Base-by-base conservation (phyloP, 2,113 vertebrate genomes). In the Furnarius figulus region DNA sequence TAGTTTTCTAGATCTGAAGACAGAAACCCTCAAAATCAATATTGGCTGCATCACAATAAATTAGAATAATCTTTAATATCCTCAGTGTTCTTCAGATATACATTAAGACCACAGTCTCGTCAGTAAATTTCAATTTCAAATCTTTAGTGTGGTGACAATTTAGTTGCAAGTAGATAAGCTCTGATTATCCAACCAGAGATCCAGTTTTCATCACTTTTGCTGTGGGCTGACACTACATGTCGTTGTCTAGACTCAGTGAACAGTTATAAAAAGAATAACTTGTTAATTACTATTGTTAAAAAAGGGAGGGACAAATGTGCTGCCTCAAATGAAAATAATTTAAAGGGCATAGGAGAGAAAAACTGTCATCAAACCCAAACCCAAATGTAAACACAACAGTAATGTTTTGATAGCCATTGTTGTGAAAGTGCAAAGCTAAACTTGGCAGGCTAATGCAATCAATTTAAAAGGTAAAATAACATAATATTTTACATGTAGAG, bases 121-220 rank as follows among this genome's bases (percentile, higher is more conserved):
- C 89, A 94, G 72, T 82, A 91, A 52, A 68, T 85, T 95, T 85
- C 83, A 80, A 80, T 93, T 96, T 90, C 73, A 91, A 85, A 65
- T 88, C 47, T 92, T 96, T 42, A 87, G 68, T 85, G 52, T 95
- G 44, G 75, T 96, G 83, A 96, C 91, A 96, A 95, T 97, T 96
- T 95, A 96, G 97, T 97, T 97, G 56, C 42, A 96, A 77, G 81
- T 76, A 94, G 93, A 89, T 82, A 80, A 93, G 42, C 50, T 72
- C 88, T 94, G 82, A 90, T 97, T 96, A 95, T 53, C 39, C 59
- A 91, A 93, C 68, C 75, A 81, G 42, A 52, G 35, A 89, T 89
- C 87, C 35, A 47, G 63, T 86, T 96, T 95, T 96, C 59, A 90
- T 76, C 22, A 66, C 63, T 76, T 87, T 35, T 8, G 6, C 81